Base-by-base conservation (phyloP, 2,888 invertebrate genomes). In the Drosophila parthenogenetica region DNA sequence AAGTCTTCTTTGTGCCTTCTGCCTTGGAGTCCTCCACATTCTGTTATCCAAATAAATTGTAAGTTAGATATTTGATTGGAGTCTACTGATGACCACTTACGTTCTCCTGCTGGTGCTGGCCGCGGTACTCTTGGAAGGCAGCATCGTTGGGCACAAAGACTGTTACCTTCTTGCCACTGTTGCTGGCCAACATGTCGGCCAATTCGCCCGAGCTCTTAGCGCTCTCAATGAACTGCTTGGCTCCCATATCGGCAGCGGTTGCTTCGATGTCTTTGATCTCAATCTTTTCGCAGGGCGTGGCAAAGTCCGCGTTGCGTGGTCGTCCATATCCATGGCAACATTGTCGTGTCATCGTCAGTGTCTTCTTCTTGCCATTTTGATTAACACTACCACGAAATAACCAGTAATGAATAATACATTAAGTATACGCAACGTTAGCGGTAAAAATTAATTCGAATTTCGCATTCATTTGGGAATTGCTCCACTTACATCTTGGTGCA, bases 271-370 rank as follows among this genome's bases (percentile, higher is more conserved):
- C 92, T 87, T 94, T 94, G 71, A 95, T 92, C 61, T 94, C 93
- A 19, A 94, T 93, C 93, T 93, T 90, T 64, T 91, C 92, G 75
- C 94, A 94, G 37, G 93, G 93, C 55, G 91, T 89, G 60, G 92
- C 90, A n/a, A 91, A 90, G 42, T 91, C 90, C 14, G 90, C 91
- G 66, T 90, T 91, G 63, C 88, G 87, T 67, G 89, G 83, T 54
- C 94, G 92, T 60, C 93, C 92, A 90, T 92, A 95, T 40, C 95
- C 95, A 86, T 94, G 94, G 90, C 96, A 96, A 90, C 96, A 96
- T 89, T 95, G 94, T 77, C 95, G 94, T 17, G 93, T 94, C 51
- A 95, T 93, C 13, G 93, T 94, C 73, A 94, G 91, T 2, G 94
- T 95, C 90, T 94, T 95, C 75, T 94, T 93, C 39, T 94, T 93